Evolutionary conservation across 2,888 invertebrate species (phyloP).

Genomic region (Drosophila longiperda): DNA sequence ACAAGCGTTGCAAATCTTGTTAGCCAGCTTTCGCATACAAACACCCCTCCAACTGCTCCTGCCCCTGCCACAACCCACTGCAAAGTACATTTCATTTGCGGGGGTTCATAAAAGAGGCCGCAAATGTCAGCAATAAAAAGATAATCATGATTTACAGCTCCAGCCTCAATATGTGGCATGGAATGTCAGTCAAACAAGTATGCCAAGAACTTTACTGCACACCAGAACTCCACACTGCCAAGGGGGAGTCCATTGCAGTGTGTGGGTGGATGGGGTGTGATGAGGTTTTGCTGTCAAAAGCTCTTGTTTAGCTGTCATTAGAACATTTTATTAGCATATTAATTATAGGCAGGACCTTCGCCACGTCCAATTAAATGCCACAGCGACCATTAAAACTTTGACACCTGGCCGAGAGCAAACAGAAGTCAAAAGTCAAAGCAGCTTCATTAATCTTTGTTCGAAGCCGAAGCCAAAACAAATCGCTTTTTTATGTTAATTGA

Average conservation of each 20-base stretch:
- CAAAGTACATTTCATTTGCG: constrained; percentile 3
- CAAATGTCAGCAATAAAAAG: constrained; percentile 64
- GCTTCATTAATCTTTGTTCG: constrained; percentile 67
- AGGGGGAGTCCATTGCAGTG: not conserved
- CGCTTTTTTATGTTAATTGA: constrained; percentile 83
- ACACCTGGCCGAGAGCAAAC: constrained; percentile 40
- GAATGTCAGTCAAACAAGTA: constrained; percentile 54
- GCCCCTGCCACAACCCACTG: not conserved
- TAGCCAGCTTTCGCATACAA: constrained; percentile 42
- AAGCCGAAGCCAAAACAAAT: constrained; percentile 71
- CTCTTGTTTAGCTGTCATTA: constrained; percentile 61
- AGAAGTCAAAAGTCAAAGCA: constrained; percentile 3
- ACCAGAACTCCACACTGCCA: constrained; percentile 40
- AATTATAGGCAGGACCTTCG: constrained; percentile 49
- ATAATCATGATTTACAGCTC: constrained; percentile 72
- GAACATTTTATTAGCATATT: constrained; percentile 64
- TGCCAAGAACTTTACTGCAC: constrained; percentile 57
- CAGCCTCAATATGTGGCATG: constrained; percentile 56
- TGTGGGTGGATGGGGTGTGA: not conserved
- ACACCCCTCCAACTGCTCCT: not conserved
- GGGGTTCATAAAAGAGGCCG: constrained; percentile 60
- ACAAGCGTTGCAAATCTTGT: constrained; percentile 72
- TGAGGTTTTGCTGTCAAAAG: constrained; percentile 44
- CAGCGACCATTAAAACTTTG: constrained; percentile 46
- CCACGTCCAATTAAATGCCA: constrained; percentile 50